These are phyloP conservation scores for Xiphophorus birchmanni DNA, from an alignment of 2,797 vertebrate species.

Conservation along the genomic window DNA sequence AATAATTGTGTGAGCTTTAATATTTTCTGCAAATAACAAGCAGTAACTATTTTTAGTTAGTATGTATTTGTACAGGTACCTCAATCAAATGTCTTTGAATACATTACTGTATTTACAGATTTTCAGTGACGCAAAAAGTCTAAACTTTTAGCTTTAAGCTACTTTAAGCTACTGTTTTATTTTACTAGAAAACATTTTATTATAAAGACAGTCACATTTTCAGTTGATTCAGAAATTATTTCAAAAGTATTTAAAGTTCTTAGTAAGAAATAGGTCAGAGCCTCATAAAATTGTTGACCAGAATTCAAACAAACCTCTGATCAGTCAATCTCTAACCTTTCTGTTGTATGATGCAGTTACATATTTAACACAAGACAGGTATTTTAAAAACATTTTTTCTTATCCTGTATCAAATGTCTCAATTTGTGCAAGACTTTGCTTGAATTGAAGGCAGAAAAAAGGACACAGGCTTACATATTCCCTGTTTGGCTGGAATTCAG, in stretches of 20 bases:
- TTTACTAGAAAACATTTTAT: neutral
- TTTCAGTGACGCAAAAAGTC: neutral
- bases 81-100: neutral
- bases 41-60: neutral
- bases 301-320: neutral
- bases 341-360: neutral
- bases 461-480: conserved; percentile 17
- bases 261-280: neutral
- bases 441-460: conserved; percentile 25
- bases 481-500: conserved; percentile 18
- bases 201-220: neutral
- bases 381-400: conserved; percentile 1
- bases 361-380: neutral
- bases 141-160: neutral
- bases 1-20: neutral
- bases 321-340: neutral
- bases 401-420: neutral
- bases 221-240: neutral
- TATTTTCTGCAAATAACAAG: neutral
- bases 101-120: neutral
- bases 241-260: neutral
- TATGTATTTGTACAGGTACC: neutral
- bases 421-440: conserved; percentile 12
- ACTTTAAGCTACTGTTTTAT: neutral
- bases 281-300: neutral